Conservation (phyloP, 2,888 invertebrate species). For the Leptopilina drosophilae region DNA sequence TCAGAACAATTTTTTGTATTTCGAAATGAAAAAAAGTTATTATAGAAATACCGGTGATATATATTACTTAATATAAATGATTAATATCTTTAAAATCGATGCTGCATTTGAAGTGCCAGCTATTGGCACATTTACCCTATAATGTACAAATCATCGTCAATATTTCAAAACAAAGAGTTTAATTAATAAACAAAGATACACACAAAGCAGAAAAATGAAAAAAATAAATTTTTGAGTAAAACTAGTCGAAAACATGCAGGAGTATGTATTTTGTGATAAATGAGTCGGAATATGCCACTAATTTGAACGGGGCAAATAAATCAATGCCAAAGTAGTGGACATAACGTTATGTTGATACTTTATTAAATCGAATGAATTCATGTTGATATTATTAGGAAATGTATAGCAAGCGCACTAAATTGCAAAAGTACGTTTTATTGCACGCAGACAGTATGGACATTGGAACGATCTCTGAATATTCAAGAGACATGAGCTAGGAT, state of each 20-base stretch:
- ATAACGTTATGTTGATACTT: slow-evolving; percentile 11
- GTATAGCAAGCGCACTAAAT: background rate
- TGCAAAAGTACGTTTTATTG: slow-evolving; percentile 18
- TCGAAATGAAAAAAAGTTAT: too few species aligned
- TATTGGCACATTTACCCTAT: too few species aligned
- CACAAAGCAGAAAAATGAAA: too few species aligned
- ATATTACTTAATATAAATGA: too few species aligned
- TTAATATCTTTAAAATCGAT: too few species aligned
- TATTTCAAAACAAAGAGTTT: too few species aligned
- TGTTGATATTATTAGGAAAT: slow-evolving; percentile 11
- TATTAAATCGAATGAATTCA: slow-evolving; percentile 9
- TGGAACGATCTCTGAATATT: slow-evolving; percentile 29
- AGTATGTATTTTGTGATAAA: background rate
- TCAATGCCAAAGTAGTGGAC: background rate
- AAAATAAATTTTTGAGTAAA: slow-evolving; percentile 2
- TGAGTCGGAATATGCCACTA: background rate
- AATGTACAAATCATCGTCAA: too few species aligned
- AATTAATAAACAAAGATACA: too few species aligned
- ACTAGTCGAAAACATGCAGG: background rate
- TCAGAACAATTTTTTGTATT: too few species aligned
- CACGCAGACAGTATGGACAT: slow-evolving; percentile 2
- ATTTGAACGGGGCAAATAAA: background rate
- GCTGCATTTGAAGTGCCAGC: too few species aligned
- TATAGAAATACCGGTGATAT: too few species aligned
- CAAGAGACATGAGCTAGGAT: slow-evolving; percentile 28